These are phyloP conservation scores for Tachina grossa DNA, from an alignment of 2,888 invertebrate species.

Conservation along the genomic window DNA sequence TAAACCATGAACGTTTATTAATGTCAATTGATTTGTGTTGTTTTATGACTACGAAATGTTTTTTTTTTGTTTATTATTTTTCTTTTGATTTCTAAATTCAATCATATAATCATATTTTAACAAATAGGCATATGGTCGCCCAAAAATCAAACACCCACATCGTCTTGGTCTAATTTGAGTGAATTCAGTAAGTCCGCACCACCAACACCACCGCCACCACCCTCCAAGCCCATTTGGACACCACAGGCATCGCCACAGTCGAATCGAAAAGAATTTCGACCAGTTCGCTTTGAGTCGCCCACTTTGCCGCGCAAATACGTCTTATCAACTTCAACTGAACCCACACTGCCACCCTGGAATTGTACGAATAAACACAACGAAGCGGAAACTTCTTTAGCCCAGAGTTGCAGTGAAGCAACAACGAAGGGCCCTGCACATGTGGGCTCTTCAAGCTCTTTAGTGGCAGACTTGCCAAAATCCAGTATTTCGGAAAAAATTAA, in stretches of 20 bases:
- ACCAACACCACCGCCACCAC: slow-evolving; percentile 82
- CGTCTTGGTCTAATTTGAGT: slow-evolving; percentile 74
- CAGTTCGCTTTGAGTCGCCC: slow-evolving; percentile 90
- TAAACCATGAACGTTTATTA: slow-evolving; percentile 16
- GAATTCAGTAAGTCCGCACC: slow-evolving; percentile 68
- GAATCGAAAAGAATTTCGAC: slow-evolving; percentile 90
- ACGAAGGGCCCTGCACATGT: slow-evolving; percentile 24
- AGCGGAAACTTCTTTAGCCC: slow-evolving; percentile 70
- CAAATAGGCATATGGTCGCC: slow-evolving; percentile 81
- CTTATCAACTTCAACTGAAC: slow-evolving; percentile 75
- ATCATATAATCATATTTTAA: slow-evolving; percentile 41
- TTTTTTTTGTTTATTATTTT: slow-evolving; percentile 33
- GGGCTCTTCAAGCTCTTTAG: slow-evolving; percentile 63
- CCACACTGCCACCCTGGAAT: slow-evolving; percentile 73
- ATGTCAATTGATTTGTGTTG: slow-evolving; percentile 54
- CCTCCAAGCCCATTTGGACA: slow-evolving; percentile 88
- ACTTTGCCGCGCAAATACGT: slow-evolving; percentile 83
- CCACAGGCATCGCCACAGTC: slow-evolving; percentile 89
- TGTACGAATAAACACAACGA: slow-evolving; percentile 13
- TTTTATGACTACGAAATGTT: slow-evolving; percentile 45
- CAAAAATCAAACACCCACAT: slow-evolving; percentile 79
- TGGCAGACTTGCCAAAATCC: slow-evolving; percentile 73
- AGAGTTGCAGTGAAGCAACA: slow-evolving; percentile 74
- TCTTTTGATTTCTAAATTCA: slow-evolving; percentile 24
- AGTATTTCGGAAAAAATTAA: slow-evolving; percentile 81